A percentile compares a stretch with the other conserved stretches of the same genome.
Conservation (phyloP, 2,113 vertebrate genomes). For the Calidris pugnax region DNA sequence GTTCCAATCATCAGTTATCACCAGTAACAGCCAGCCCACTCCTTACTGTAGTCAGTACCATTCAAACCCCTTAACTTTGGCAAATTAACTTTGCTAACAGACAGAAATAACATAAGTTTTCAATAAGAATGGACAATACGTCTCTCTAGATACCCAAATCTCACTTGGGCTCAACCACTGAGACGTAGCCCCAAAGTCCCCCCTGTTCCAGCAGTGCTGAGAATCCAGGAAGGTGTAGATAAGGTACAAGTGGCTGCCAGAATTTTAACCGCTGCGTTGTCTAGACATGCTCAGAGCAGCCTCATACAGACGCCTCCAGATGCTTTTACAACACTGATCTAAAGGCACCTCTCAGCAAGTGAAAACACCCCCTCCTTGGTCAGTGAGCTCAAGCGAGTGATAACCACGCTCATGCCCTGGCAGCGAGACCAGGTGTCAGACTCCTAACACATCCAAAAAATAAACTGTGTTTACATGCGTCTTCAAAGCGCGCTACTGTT, state of each 20-base stretch:
- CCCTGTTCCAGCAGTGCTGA: not conserved
- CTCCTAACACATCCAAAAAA: not conserved
- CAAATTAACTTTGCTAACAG: not conserved
- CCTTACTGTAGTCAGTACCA: not conserved
- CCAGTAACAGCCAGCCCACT: not conserved
- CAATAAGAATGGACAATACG: accelerated
- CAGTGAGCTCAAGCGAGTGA: not conserved
- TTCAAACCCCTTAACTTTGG: accelerated
- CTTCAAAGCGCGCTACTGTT: slow-evolving; percentile 30
- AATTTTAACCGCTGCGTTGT: not conserved
- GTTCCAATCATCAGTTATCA: not conserved
- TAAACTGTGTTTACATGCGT: not conserved
- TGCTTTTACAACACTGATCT: slow-evolving; percentile 29
- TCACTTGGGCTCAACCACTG: not conserved
- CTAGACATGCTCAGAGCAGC: slow-evolving; percentile 39
- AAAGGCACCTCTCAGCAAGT: slow-evolving; percentile 22
- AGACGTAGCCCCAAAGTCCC: not conserved
- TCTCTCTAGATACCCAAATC: not conserved
- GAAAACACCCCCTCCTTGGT: slow-evolving; percentile 26
- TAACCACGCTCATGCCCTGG: not conserved
- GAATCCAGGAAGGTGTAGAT: not conserved
- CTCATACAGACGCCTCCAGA: slow-evolving; percentile 44
- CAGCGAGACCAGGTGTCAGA: not conserved
- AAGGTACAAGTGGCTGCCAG: not conserved
- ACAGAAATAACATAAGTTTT: accelerated